phyloP scores from a whole-genome alignment of 2,113 vertebrate species.

The Catharus minimus region DNA sequence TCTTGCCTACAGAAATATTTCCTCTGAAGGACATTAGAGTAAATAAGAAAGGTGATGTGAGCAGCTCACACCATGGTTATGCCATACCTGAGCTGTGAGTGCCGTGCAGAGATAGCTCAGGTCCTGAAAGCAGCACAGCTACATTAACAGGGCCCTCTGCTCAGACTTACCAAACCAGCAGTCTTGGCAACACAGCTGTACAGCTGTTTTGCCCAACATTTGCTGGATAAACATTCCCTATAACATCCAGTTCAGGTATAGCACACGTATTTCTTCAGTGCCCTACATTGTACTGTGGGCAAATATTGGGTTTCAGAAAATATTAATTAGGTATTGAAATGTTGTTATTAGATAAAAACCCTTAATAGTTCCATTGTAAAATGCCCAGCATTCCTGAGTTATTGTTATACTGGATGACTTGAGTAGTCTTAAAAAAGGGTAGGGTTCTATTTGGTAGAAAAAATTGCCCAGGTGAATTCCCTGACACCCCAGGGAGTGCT shows the following conservation, averaged over 20 bases:
- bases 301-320: neutral
- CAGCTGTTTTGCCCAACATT: neutral
- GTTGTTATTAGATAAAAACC: neutral
- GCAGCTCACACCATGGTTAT: neutral
- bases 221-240: neutral
- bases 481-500: neutral
- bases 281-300: neutral
- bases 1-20: neutral
- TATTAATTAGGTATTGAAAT: neutral
- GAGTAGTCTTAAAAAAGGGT: slow-evolving; percentile 40
- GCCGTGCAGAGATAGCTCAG: neutral
- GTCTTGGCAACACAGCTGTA: neutral
- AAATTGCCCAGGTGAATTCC: neutral
- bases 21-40: neutral
- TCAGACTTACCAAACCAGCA: neutral
- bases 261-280: neutral
- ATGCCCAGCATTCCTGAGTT: neutral
- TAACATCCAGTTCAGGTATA: neutral
- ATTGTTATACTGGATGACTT: neutral
- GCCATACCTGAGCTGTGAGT: neutral
- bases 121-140: neutral
- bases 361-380: neutral
- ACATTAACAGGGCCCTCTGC: neutral
- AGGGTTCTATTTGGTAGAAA: neutral
- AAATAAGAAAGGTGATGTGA: neutral